Percentiles rank a stretch among this genome's conserved stretches.
Evolutionary conservation across 2,113 vertebrate species (phyloP).

Genomic region (Crotalus helleri): DNA sequence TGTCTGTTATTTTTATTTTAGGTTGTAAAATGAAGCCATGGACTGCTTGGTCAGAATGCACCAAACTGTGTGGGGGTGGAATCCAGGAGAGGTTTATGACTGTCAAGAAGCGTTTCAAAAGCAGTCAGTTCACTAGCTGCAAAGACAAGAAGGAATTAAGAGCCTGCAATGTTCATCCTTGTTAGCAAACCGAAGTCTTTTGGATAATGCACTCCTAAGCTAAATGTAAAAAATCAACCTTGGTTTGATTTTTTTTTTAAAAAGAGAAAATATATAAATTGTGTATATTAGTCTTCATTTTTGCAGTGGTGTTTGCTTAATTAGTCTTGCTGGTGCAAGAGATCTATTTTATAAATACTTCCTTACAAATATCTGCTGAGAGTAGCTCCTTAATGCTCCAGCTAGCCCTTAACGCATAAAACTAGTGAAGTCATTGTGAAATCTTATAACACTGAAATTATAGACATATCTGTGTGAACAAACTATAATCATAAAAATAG

Average conservation of each 20-base stretch:
- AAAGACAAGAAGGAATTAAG: slow-evolving; percentile 98
- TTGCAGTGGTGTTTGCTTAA: slow-evolving; percentile 70
- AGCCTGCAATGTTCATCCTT: slow-evolving; percentile 94
- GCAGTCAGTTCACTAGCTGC: slow-evolving; percentile 89
- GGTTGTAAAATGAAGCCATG: slow-evolving; percentile 95
- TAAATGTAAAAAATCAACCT: slow-evolving; percentile 72
- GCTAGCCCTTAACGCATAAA: slow-evolving; percentile 62
- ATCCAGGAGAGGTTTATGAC: slow-evolving; percentile 96
- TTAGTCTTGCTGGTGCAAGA: slow-evolving; percentile 73
- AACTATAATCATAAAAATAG: slow-evolving; percentile 58
- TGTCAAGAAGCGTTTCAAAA: slow-evolving; percentile 93
- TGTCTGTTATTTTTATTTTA: slow-evolving; percentile 48
- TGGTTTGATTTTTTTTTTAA: slow-evolving; percentile 72
- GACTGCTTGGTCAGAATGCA: slow-evolving; percentile 95
- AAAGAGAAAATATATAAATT: slow-evolving; percentile 51
- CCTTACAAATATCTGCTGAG: slow-evolving; percentile 54
- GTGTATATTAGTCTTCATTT: slow-evolving; percentile 74
- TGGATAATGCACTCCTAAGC: slow-evolving; percentile 68
- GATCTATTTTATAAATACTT: slow-evolving; percentile 69
- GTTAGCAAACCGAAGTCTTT: slow-evolving; percentile 74
- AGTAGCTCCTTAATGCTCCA: slow-evolving; percentile 54
- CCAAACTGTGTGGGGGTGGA: slow-evolving; percentile 89
- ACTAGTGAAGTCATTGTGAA: slow-evolving; percentile 39
- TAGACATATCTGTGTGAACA: slow-evolving; percentile 48
- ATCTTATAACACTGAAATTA: slow-evolving; percentile 49